Evolutionary conservation across 1,140 invertebrate species (phyloP), one percentile per base, ranked within the genome.

Genomic region (Steinernema khuongi): DNA sequence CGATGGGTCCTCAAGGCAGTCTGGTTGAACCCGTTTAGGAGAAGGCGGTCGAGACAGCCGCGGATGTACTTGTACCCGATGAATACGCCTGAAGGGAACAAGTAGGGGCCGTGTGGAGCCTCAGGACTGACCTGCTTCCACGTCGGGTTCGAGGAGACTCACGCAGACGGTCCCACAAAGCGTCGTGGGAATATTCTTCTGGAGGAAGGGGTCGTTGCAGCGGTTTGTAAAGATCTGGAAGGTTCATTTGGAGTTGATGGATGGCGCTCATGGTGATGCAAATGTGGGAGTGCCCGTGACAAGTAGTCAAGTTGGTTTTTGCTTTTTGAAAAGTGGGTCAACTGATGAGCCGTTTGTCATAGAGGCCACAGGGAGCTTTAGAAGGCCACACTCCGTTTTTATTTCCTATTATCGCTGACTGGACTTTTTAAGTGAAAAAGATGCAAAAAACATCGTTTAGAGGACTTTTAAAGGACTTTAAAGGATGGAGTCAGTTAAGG

Each of bases 1-100:
- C 82, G 73, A 73, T 83, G 82, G 7, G 82, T 85, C 70, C 83
- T 67, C 1, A 84, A 66, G 1, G 82, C 83, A 4, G 74, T 77
- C 60, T 80, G 71, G 71, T 83, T 83, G 74, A 83, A 83, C 4
- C 79, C 83, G 41, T 85, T 76, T 36, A 74, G 67, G 29, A 83
- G 70, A 14, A 83, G 76, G 43, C 79, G 43, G 44, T 83, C 78
- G 14, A 79, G 67, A 72, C 82, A 83, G 17, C 82, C 82, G 17
- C 82, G 73, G 60, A 83, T 83, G 60, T 85, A 83, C 72, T 83
- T 83, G 67, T 80, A 85, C 19, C 82, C 83, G 18, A 85, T 71
- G 73, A 83, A 83, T 7, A 83, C 79, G 22, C 82, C 81, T 83
- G 28, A 36, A 79, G 68, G 50, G n/a, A 14, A 1, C 43, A 74